Percentiles rank a stretch among this genome's conserved stretches.
Evolutionary conservation across 2,797 vertebrate genomes (phyloP).

Genomic region (Pitangus sulphuratus): DNA sequence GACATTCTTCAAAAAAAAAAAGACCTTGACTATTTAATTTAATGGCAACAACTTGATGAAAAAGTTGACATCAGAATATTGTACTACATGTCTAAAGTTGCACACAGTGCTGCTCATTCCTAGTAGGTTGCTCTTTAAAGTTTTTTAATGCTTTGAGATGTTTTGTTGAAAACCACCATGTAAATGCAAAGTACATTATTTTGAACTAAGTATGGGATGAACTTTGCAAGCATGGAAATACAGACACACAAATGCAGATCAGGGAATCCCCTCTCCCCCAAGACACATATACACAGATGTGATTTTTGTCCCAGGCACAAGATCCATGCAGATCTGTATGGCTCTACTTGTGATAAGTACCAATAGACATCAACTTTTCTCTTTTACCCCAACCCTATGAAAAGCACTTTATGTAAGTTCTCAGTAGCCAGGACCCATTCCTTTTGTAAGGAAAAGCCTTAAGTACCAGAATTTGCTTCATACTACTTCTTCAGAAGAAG

Average conservation of each 20-base stretch:
- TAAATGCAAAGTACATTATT: neutral
- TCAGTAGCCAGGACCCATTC: neutral
- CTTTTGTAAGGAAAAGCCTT: neutral
- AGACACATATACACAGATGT: too few relatives aligned
- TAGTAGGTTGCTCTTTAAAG: neutral
- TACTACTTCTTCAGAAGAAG: neutral
- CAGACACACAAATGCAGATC: neutral
- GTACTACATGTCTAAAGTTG: neutral
- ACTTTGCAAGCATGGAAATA: neutral
- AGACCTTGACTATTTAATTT: neutral
- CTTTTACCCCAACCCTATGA: neutral
- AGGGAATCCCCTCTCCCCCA: neutral
- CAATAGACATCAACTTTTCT: neutral
- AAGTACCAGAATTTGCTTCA: neutral
- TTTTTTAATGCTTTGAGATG: neutral
- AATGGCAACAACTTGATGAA: neutral
- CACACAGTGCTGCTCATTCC: neutral
- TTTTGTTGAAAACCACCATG: neutral
- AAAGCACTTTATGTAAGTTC: neutral
- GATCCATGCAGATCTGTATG: neutral
- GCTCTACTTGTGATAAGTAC: neutral
- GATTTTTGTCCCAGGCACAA: neutral
- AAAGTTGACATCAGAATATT: neutral
- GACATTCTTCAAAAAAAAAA: neutral
- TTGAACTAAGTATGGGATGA: neutral